Conservation (phyloP, 1,140 invertebrate species). For the Eumaeus atala region DNA sequence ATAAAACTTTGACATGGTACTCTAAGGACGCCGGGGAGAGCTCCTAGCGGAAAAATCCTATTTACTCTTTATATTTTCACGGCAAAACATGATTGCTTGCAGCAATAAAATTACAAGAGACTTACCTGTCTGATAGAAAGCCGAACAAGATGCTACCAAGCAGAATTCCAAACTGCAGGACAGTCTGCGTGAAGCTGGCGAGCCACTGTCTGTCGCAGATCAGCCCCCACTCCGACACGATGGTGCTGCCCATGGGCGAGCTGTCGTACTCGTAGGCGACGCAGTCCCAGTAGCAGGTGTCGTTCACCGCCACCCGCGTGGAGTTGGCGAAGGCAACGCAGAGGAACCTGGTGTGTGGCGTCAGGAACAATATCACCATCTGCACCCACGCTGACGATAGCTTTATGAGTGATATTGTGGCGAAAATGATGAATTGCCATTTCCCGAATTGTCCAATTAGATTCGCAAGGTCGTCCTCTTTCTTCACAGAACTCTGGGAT, state of each 20-base stretch:
- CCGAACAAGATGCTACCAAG: constrained; percentile 74
- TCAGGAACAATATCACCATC: constrained; percentile 70
- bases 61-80: too few relatives aligned
- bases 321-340: constrained; percentile 38
- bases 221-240: constrained; percentile 73
- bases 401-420: constrained; percentile 71
- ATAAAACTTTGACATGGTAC: too few relatives aligned
- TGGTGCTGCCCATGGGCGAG: constrained; percentile 62
- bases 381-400: constrained; percentile 75
- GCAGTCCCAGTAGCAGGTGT: constrained; percentile 47
- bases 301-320: constrained; percentile 28
- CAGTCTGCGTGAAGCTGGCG: constrained; percentile 69
- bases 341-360: constrained; percentile 36
- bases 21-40: too few relatives aligned
- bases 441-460: constrained; percentile 73
- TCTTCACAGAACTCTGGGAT: constrained; percentile 24
- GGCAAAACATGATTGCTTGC: too few relatives aligned
- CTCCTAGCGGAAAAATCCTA: too few relatives aligned
- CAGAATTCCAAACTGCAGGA: constrained; percentile 70
- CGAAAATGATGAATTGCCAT: constrained; percentile 74
- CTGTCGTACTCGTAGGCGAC: constrained; percentile 58
- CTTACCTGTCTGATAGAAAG: constrained; percentile 67
- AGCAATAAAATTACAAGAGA: neutral
- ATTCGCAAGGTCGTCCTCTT: constrained; percentile 46
- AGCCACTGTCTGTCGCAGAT: constrained; percentile 66